A percentile compares a stretch with the other conserved stretches of the same genome.
phyloP scores from a whole-genome alignment of 1,140 invertebrate species.

The Aphaenogaster ashmeadi region DNA sequence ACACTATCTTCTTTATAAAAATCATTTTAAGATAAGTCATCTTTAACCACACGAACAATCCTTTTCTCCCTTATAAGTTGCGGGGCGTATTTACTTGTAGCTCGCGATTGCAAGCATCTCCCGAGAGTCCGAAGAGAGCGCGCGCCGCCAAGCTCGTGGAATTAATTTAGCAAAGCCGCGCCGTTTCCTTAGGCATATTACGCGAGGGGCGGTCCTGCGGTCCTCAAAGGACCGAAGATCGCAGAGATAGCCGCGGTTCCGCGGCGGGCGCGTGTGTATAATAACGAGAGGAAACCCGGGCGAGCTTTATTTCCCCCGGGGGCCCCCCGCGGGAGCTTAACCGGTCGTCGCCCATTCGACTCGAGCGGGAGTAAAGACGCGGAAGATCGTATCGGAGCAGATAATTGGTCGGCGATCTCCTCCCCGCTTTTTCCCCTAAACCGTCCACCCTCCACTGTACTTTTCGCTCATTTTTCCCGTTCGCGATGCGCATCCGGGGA shows the following conservation, averaged over 20 bases:
- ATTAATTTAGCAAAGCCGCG: conserved; percentile 64
- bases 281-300: conserved; percentile 85
- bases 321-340: conserved; percentile 79
- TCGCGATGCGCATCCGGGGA: conserved; percentile 55
- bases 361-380: conserved; percentile 80
- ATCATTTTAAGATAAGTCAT: conserved; percentile 10
- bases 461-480: conserved; percentile 44
- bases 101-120: conserved; percentile 36
- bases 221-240: conserved; percentile 63
- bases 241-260: conserved; percentile 59
- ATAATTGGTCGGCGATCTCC: conserved; percentile 85
- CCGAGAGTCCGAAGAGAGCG: conserved; percentile 36
- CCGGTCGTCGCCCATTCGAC: conserved; percentile 78
- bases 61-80: not conserved
- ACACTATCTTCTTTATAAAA: not conserved
- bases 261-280: conserved; percentile 81
- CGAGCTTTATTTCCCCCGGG: conserved; percentile 85
- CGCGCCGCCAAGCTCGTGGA: conserved; percentile 46
- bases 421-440: conserved; percentile 72
- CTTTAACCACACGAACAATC: conserved; percentile 1
- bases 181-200: conserved; percentile 52
- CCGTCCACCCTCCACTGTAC: not conserved
- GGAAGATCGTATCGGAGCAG: conserved; percentile 85
- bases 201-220: conserved; percentile 11
- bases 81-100: conserved; percentile 15